Percentiles rank a stretch among this genome's conserved stretches.
These are phyloP conservation scores for Lacanobia wlatinum DNA, from an alignment of 2,888 invertebrate species.

Conservation along the genomic window DNA sequence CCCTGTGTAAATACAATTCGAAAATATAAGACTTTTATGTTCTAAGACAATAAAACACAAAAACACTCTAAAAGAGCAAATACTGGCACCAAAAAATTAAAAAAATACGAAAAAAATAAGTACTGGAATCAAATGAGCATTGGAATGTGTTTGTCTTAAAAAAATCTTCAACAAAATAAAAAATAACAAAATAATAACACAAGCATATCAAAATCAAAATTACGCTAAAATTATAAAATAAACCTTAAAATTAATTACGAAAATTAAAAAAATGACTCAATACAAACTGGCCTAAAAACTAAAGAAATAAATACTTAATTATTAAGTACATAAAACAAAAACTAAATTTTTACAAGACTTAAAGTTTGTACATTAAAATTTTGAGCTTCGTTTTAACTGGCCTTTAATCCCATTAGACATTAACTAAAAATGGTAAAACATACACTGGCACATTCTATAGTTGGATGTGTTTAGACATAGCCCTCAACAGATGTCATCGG, in stretches of 20 bases:
- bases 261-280: conserved; percentile 84
- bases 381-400: conserved; percentile 89
- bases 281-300: conserved; percentile 87
- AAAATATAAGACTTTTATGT: conserved; percentile 2
- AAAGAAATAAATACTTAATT: conserved; percentile 87
- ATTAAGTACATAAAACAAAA: conserved; percentile 68
- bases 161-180: conserved; percentile 85
- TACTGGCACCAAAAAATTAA: conserved; percentile 43
- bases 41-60: conserved; percentile 5
- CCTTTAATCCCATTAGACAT: conserved; percentile 84
- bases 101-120: conserved; percentile 14
- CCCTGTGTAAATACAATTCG: neutral
- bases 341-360: conserved; percentile 74
- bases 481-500: neutral
- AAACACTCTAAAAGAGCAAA: conserved; percentile 17
- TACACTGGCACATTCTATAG: conserved; percentile 76
- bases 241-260: conserved; percentile 66
- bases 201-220: conserved; percentile 74
- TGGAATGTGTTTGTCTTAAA: conserved; percentile 82
- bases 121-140: conserved; percentile 72
- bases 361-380: conserved; percentile 87
- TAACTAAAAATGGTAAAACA: conserved; percentile 80
- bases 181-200: conserved; percentile 84
- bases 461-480: conserved; percentile 58
- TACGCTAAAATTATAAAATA: conserved; percentile 75